Base-by-base conservation (phyloP, 1,140 invertebrate genomes). In the Scaptodrosophila lebanonensis region DNA sequence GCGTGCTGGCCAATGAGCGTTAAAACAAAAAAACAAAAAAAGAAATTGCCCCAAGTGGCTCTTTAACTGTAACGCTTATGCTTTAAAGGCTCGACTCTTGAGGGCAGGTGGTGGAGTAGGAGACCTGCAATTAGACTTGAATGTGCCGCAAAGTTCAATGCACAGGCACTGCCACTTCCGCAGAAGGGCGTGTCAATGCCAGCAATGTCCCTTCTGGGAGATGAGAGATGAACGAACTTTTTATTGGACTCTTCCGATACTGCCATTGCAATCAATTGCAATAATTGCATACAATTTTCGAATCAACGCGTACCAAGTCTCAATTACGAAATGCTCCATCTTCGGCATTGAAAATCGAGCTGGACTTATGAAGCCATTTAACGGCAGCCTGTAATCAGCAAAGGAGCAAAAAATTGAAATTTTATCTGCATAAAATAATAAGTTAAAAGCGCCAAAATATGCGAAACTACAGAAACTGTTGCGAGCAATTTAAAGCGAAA, bases 251-350 rank as follows among this genome's bases (percentile, higher is more conserved):
- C 48, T 57, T 63, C 39, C 20, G 35, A 13, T 40, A 40, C 25
- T 17, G 12, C 35, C 27, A 17, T 35, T 17, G 30, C 50, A 50
- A 8, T 49, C 70, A 35, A 48, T 66, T 79, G 56, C 60, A 58
- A 82, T 79, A 79, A 79, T 79, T 79, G 54, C 75, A 79, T 79
- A 79, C 73, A 79, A 79, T 79, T 79, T 79, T 75, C 75, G 75
- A 79, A 79, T 79, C 75, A 79, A 79, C 73, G 73, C 73, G 73
- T 79, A 66, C 40, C 56, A 69, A 79, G 82, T 79, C 60, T 60
- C 75, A 77, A 79, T 77, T 82, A 77, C 66, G 56, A 68, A 60
- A 54, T 60, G 48, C 53, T 33, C 45, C 13, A 18, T 32, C 45
- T 33, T 53, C 68, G 73, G 49, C 73, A 71, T 73, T 82, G 75